Conservation (phyloP, 1,140 invertebrate genomes). For the Ceratitis capitata region DNA sequence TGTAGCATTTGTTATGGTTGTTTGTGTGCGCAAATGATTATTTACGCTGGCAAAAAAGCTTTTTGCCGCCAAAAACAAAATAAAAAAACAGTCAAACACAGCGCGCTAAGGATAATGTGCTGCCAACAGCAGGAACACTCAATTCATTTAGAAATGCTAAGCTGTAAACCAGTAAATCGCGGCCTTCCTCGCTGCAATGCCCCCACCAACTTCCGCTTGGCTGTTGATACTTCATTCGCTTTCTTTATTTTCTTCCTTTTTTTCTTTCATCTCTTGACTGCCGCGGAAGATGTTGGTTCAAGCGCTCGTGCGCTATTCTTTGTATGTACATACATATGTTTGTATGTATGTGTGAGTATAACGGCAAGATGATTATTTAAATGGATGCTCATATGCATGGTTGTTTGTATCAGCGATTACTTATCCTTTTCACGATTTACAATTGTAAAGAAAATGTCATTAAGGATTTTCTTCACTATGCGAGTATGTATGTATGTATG, state of each 20-base stretch:
- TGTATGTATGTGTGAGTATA: too few relatives aligned
- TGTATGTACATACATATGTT: too few relatives aligned
- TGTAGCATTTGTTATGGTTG: neutral
- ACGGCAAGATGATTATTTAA: neutral
- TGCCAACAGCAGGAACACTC: constrained; percentile 32
- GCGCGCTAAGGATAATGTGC: neutral
- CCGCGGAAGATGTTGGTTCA: neutral
- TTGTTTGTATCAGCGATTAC: neutral
- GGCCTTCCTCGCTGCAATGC: neutral
- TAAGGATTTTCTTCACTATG: constrained; percentile 36
- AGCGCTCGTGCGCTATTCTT: neutral
- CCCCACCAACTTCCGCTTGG: neutral
- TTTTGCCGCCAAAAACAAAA: neutral
- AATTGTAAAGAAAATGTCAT: constrained; percentile 37
- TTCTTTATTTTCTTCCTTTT: too few relatives aligned
- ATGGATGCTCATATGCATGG: neutral
- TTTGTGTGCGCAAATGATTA: neutral
- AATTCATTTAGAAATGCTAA: neutral
- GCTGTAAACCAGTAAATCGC: neutral
- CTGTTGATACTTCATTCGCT: neutral
- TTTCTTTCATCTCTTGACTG: too few relatives aligned
- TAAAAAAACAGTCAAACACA: neutral
- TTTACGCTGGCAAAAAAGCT: neutral
- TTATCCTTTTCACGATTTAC: constrained; percentile 34
- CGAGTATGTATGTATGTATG: too few relatives aligned